Evolutionary conservation across 2,113 vertebrate species (phyloP).

Genomic region (Ciconia boyciana): DNA sequence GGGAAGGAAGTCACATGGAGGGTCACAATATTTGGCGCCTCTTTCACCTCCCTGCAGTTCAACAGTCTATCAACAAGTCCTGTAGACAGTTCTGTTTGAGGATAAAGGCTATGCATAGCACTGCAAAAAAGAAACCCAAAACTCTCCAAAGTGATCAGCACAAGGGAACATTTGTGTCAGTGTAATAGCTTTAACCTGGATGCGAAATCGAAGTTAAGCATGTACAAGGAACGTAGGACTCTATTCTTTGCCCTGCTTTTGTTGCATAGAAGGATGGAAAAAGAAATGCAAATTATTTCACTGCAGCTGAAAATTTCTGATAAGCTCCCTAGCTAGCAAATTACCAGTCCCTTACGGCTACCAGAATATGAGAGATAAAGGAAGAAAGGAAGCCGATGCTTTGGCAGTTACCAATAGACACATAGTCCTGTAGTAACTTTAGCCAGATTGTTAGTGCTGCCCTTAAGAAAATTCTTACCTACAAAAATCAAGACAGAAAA

Average conservation of each 20-base stretch:
- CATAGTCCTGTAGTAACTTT: neutral
- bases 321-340: neutral
- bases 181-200: neutral
- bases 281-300: neutral
- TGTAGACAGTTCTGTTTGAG: conserved; percentile 74
- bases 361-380: neutral
- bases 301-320: neutral
- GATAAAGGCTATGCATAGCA: conserved; percentile 69
- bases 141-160: neutral
- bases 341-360: neutral
- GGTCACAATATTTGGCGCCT: conserved; percentile 90
- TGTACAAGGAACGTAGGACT: neutral
- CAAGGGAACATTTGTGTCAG: neutral
- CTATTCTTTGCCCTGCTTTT: neutral
- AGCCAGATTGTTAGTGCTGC: neutral
- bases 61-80: conserved; percentile 90
- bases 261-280: neutral
- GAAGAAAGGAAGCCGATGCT: neutral
- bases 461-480: neutral
- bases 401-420: neutral
- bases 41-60: conserved; percentile 91
- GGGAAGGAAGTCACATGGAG: conserved; percentile 97
- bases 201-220: neutral
- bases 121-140: conserved; percentile 61
- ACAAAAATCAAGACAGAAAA: neutral